Conservation (phyloP, 2,888 invertebrate genomes). For the Coenonympha glycerion region DNA sequence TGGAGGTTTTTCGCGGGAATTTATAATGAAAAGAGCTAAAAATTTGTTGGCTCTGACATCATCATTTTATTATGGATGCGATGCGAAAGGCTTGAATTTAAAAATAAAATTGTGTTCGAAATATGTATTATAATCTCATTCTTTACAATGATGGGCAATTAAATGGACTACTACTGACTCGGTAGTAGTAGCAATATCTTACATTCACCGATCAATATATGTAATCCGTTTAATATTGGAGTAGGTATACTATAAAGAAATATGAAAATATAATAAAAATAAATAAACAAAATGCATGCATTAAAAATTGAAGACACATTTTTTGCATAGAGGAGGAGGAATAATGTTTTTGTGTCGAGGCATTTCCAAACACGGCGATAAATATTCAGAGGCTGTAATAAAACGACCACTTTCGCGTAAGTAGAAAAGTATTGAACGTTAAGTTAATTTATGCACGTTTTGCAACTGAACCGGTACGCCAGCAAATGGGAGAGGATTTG, state of each 20-base stretch:
- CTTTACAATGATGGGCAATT: no score
- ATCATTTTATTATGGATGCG: constrained; percentile 12
- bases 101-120: not conserved
- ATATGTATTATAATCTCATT: no score
- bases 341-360: constrained; percentile 3
- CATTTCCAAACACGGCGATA: constrained; percentile 54
- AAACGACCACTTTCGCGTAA: constrained; percentile 68
- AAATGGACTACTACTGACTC: no score
- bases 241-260: no score
- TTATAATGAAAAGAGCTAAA: constrained; percentile 19
- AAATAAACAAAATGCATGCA: no score
- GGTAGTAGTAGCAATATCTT: no score
- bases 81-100: not conserved
- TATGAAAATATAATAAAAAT: no score
- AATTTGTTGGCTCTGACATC: constrained; percentile 14
- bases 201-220: no score
- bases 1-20: constrained; percentile 21
- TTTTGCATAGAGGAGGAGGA: no score
- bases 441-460: constrained; percentile 73
- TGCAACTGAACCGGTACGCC: constrained; percentile 56
- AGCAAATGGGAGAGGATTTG: constrained; percentile 55
- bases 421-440: constrained; percentile 73
- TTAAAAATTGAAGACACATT: constrained; percentile 6
- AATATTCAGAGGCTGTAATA: constrained; percentile 65
- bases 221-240: no score